Percentiles rank a stretch among this genome's conserved stretches.
These are phyloP conservation scores for Liparis tanakae DNA, from an alignment of 2,797 vertebrate species.

Conservation along the genomic window DNA sequence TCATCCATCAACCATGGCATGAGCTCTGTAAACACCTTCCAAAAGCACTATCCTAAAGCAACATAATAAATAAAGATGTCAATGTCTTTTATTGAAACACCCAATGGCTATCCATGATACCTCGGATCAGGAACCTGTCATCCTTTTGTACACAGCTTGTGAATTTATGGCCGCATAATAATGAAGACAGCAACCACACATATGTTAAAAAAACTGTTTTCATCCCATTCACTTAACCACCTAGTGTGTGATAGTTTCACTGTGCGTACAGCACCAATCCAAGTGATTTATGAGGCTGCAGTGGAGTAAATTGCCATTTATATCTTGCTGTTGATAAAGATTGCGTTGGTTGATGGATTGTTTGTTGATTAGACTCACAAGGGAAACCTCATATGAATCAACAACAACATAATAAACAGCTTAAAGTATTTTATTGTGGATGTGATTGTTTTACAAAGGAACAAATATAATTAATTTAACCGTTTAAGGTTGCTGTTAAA, in stretches of 20 bases:
- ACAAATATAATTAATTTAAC: background rate
- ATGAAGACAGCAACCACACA: conserved; percentile 60
- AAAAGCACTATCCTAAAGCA: conserved; percentile 48
- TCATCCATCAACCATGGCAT: conserved; percentile 35
- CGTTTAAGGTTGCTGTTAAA: background rate
- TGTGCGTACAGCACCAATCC: conserved; percentile 33
- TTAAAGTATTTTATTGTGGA: conserved; percentile 4
- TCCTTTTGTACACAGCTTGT: conserved; percentile 29
- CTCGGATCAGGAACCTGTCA: conserved; percentile 43
- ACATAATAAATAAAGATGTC: conserved; percentile 66
- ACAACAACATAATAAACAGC: conserved; percentile 30
- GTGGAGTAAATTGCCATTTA: conserved; percentile 63
- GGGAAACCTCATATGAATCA: conserved; percentile 48
- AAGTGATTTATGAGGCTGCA: conserved; percentile 67
- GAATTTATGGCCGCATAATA: conserved; percentile 63
- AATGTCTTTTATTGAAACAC: conserved; percentile 67
- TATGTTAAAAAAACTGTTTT: conserved; percentile 62
- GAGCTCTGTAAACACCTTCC: conserved; percentile 49
- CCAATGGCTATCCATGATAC: conserved; percentile 26
- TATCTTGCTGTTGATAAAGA: conserved; percentile 64
- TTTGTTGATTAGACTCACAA: conserved; percentile 49
- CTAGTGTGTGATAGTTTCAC: conserved; percentile 49
- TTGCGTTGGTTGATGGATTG: conserved; percentile 50
- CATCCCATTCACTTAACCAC: conserved; percentile 56
- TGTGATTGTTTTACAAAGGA: background rate